Evolutionary conservation across 2,797 vertebrate genomes (phyloP), one percentile per base, ranked within the genome.

Genomic region (Cossypha niveicapilla): DNA sequence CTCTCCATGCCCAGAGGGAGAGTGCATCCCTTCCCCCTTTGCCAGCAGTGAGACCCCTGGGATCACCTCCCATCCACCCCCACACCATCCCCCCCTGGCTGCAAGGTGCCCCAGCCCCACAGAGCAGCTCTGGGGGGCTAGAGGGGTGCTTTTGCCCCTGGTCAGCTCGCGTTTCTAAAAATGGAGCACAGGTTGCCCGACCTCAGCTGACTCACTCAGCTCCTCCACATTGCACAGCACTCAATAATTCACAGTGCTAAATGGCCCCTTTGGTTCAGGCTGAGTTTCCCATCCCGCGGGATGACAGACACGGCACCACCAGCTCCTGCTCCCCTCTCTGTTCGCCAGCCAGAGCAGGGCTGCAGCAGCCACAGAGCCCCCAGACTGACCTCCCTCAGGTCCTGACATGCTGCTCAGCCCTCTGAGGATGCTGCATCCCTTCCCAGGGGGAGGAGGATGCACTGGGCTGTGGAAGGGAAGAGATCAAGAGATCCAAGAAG

Each of bases 211-310:
- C 78, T 92, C 18, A 2, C 58, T 93, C 4, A 0, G 71, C 66
- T 94, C 39, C 70, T 89, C 45, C 5, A 2, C 42, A 1, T 72
- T 66, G 71, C 91, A 87, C 91, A 75, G 72, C 60, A 86, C 76
- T 95, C 92, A 94, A 85, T 97, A 96, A 97, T 96, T 97, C 92
- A 96, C 88, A 66, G 89, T 2, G 51, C 81, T 96, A 94, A 96
- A 96, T 90, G 86, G 94, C 88, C 88, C 90, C 92, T 95, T 96
- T 84, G 86, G 88, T 95, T 96, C 86, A 90, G 62, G n/a, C 27
- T 34, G 54, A 91, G 94, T 47, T 93, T 88, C 61, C 81, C 60
- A 45, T 92, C 89, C 88, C 83, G 9, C 1, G 32, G 86, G 93
- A 92, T 22, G 41, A 21, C 90, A 92, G 51, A 47, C 56, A 39